Evolutionary conservation across 2,113 vertebrate species (phyloP).

Genomic region (Pseudorasbora parva): DNA sequence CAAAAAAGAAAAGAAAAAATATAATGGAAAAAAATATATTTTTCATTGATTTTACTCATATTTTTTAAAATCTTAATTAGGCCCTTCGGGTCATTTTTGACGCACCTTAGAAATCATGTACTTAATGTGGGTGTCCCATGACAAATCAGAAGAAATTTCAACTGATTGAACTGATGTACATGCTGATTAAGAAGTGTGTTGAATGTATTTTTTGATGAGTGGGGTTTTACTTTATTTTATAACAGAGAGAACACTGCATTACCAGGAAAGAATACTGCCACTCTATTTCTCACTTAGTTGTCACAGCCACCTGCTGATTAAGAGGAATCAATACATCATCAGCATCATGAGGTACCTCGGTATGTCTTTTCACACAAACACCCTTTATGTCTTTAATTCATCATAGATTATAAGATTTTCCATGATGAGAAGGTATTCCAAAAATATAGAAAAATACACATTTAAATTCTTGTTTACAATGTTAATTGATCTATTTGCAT

Average conservation of each 20-base stretch:
- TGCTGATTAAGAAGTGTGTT: background rate
- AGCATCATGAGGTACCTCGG: constrained; percentile 19
- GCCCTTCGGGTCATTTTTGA: no score
- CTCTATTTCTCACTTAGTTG: constrained; percentile 15
- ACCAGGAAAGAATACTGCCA: constrained; percentile 34
- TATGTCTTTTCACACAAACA: constrained; percentile 23
- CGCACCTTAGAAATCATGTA: no score
- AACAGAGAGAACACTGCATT: constrained; percentile 30
- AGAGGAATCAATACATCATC: background rate
- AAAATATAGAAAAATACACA: background rate
- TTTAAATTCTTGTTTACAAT: background rate
- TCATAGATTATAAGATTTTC: background rate
- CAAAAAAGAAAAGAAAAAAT: no score
- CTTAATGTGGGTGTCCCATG: no score
- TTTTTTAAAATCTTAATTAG: no score
- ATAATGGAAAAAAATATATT: no score
- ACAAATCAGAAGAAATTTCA: no score
- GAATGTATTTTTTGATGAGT: background rate
- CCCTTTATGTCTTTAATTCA: background rate
- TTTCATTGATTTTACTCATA: no score
- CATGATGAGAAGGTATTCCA: background rate
- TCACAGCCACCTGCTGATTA: constrained; percentile 40
- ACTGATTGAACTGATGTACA: background rate
- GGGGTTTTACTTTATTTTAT: background rate
- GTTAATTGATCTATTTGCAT: background rate